Conservation (phyloP, 2,888 invertebrate genomes). For the Drosophila anomalata region DNA sequence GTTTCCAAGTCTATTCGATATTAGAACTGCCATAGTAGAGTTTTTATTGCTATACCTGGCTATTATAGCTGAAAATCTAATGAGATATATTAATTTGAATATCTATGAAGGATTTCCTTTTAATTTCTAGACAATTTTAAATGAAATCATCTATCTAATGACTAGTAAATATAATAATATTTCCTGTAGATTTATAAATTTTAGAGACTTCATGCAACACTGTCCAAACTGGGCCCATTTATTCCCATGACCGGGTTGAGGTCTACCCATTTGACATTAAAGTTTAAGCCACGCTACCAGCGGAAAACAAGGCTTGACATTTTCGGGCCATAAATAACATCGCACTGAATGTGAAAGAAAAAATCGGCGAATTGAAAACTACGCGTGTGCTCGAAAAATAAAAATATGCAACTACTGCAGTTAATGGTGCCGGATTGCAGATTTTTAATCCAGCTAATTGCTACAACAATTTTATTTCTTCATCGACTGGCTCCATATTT, state of each 20-base stretch:
- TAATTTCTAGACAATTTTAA: not conserved
- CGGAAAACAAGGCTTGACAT: conserved; percentile 38
- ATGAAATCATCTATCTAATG: not conserved
- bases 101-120: not conserved
- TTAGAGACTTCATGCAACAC: conserved; percentile 1
- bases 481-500: conserved; percentile 4
- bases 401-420: not conserved
- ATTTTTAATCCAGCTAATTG: conserved; percentile 32
- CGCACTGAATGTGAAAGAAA: conserved; percentile 17
- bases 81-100: not conserved
- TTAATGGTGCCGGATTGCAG: conserved; percentile 2
- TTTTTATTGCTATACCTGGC: not conserved
- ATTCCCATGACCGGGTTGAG: conserved; percentile 7
- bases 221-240: not conserved
- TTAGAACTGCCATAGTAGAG: not conserved
- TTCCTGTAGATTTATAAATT: too few relatives aligned
- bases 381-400: conserved; percentile 13
- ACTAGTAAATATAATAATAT: too few relatives aligned
- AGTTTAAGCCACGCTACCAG: conserved; percentile 25
- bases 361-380: conserved; percentile 24
- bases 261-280: conserved; percentile 31
- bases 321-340: conserved; percentile 41
- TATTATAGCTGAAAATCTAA: not conserved
- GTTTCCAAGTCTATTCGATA: not conserved
- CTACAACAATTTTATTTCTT: conserved; percentile 8